Conservation (phyloP, 1,140 invertebrate genomes). For the Drosophila grimshawi region DNA sequence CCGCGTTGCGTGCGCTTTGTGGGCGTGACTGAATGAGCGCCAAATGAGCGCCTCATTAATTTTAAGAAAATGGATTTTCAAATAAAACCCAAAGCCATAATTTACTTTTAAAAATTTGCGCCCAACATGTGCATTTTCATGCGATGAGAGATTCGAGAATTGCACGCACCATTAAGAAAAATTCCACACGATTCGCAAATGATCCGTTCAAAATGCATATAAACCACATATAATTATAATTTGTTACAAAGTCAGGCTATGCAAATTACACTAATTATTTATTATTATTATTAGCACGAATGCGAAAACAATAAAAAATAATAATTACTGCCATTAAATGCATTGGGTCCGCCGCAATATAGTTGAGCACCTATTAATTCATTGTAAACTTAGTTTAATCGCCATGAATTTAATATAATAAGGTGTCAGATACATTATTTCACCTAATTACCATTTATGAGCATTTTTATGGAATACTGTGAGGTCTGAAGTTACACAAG, state of each 20-base stretch:
- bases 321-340: slow-evolving; percentile 17
- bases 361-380: slow-evolving; percentile 57
- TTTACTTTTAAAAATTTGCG: slow-evolving; percentile 62
- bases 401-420: background rate
- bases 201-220: slow-evolving; percentile 36
- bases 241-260: slow-evolving; percentile 5
- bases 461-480: no score
- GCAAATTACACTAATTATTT: slow-evolving; percentile 10
- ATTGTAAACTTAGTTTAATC: background rate
- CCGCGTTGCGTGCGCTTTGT: slow-evolving; percentile 63
- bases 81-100: slow-evolving; percentile 67
- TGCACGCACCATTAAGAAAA: slow-evolving; percentile 54
- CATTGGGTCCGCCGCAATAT: slow-evolving; percentile 28
- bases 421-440: no score
- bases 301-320: background rate
- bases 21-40: slow-evolving; percentile 63
- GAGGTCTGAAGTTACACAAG: no score
- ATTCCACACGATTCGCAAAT: slow-evolving; percentile 53
- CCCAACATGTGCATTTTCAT: slow-evolving; percentile 72
- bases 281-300: slow-evolving; percentile 19
- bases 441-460: no score
- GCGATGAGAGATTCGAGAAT: slow-evolving; percentile 22
- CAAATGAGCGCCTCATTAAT: slow-evolving; percentile 80
- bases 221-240: slow-evolving; percentile 23
- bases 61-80: slow-evolving; percentile 74